phyloP scores from a whole-genome alignment of 2,113 vertebrate species.

The Cettia cetti region DNA sequence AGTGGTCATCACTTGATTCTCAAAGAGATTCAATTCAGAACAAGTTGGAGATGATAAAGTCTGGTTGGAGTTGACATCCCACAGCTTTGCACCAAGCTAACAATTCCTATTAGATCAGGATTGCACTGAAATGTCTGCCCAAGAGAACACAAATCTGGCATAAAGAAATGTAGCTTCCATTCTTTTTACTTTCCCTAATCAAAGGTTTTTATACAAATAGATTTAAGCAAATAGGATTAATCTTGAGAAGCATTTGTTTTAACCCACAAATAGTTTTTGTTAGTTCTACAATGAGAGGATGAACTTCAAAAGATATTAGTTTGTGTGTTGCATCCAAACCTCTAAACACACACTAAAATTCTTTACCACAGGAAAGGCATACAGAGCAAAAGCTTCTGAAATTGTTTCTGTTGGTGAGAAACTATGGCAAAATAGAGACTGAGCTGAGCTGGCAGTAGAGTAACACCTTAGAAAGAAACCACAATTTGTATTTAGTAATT shows the following conservation, averaged over 20 bases:
- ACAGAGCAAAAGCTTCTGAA: not conserved
- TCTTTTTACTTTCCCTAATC: not conserved
- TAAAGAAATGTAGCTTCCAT: not conserved
- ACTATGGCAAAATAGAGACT: not conserved
- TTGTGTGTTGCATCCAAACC: not conserved
- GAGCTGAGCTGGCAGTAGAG: not conserved
- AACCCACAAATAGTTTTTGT: not conserved
- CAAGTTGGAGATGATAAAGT: not conserved
- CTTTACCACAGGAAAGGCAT: not conserved
- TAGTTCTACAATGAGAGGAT: not conserved
- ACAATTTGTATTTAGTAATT: not conserved
- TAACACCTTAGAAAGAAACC: not conserved
- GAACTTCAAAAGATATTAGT: not conserved
- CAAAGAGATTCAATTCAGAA: not conserved
- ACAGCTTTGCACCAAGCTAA: conserved; percentile 1
- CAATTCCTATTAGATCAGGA: not conserved
- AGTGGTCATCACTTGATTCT: not conserved
- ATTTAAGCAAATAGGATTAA: conserved; percentile 23
- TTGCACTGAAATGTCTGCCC: not conserved
- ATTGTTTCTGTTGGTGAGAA: not conserved
- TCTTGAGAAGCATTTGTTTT: not conserved
- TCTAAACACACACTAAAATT: not conserved
- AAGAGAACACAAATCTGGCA: not conserved
- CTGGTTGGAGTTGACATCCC: not conserved
- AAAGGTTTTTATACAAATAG: not conserved